Base-by-base conservation (phyloP, 2,797 vertebrate species). In the Coilia nasus region DNA sequence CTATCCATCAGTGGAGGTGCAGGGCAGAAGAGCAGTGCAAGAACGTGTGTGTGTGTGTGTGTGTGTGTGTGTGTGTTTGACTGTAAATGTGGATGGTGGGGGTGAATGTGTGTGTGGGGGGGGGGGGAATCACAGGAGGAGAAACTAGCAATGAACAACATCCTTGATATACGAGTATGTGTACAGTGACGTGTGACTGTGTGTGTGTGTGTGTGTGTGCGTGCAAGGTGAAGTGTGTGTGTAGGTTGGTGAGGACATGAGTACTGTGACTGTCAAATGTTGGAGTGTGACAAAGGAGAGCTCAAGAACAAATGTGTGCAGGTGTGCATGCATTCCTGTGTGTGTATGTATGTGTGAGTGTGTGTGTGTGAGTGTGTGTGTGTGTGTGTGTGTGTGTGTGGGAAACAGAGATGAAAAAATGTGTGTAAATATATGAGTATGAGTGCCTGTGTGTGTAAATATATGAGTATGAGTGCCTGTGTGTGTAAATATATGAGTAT, bases 31-130 rank as follows among this genome's bases (percentile, higher is more conserved):
- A 54, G 50, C 2, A 54, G 9, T 3, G 50, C 50, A 54, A 54
- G 2, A 54, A 54, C 7, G 78, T 81, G 78, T 80, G 75, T 80
- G 75, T 80, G 75, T 80, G 75, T 80, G 75, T 35, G 75, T 46
- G 21, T 54, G 50, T 9, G 50, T 54, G 50, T 54, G 82, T 59
- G n/a, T 59, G 31, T 44, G 2, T 44, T 21, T 64, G 35, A 19
- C 31, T 62, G n/a, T 64, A 28, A 28, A 19, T 83, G 62, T 25
- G n/a, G 23, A 17, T 59, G 21, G 11, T 11, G 9, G 62, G 2
- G 14, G 41, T 21, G 28, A n/a, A 44, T 21, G 21, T 35, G 67
- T 71, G 50, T 54, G 50, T 54, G 7, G 50, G 2, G 50, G 14
- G 67, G 14, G 67, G 14, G 12, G 10, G 10, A 1, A 0, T 71